These are phyloP conservation scores for Spea hammondii DNA, from an alignment of 2,797 vertebrate genomes.

Conservation along the genomic window DNA sequence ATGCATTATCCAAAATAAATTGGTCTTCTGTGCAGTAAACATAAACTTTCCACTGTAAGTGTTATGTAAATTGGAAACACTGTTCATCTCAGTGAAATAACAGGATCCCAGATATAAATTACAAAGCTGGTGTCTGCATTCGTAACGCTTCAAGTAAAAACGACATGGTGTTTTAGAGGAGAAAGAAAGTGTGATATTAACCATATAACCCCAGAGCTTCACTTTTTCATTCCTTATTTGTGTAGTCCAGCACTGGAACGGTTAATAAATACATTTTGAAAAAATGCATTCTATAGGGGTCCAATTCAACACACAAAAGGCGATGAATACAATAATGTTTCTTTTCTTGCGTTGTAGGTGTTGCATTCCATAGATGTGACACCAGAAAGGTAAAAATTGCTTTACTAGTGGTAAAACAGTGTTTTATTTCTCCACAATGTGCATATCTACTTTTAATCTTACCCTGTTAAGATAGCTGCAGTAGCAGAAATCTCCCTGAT, in stretches of 20 bases:
- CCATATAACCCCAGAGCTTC: neutral
- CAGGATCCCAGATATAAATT: conserved; percentile 15
- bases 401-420: neutral
- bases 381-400: no score
- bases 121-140: conserved; percentile 37
- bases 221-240: no score
- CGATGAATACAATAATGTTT: no score
- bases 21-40: conserved; percentile 47
- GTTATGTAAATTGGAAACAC: conserved; percentile 34
- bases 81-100: neutral
- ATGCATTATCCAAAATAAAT: conserved; percentile 47
- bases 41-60: conserved; percentile 36
- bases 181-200: conserved; percentile 5
- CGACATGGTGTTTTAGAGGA: conserved; percentile 27
- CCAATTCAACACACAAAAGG: no score
- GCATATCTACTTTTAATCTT: neutral
- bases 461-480: neutral
- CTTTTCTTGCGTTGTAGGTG: no score
- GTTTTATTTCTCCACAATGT: neutral
- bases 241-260: no score
- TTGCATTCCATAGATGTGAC: neutral
- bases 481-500: conserved; percentile 10
- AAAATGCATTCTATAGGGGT: no score
- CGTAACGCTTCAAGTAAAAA: conserved; percentile 38
- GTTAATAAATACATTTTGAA: no score